phyloP scores from a whole-genome alignment of 2,888 invertebrate species.

The Meloe dianella region DNA sequence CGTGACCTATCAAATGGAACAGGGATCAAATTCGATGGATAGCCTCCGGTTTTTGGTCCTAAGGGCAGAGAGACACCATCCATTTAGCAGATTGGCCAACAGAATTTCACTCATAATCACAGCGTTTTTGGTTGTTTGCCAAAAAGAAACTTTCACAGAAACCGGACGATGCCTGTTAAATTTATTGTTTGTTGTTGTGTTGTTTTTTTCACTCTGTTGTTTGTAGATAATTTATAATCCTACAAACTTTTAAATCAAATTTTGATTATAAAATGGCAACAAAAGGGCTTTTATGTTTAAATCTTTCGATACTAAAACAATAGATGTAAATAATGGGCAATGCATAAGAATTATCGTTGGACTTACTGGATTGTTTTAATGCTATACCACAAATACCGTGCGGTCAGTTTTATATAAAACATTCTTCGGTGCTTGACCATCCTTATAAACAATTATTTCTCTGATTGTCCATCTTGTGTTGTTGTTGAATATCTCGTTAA shows the following conservation, averaged over 20 bases:
- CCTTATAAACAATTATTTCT: slow-evolving; percentile 9
- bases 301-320: neutral
- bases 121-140: slow-evolving; percentile 6
- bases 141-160: neutral
- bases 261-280: neutral
- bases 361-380: slow-evolving; percentile 4
- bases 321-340: neutral
- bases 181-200: neutral
- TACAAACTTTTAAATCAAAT: slow-evolving; percentile 4
- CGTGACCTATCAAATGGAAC: slow-evolving; percentile 11
- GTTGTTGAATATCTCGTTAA: slow-evolving; percentile 33
- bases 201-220: no score
- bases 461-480: slow-evolving; percentile 4
- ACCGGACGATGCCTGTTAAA: neutral
- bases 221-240: neutral
- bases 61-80: neutral
- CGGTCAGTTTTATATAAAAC: slow-evolving; percentile 6
- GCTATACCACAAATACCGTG: neutral
- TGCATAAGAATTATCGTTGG: neutral
- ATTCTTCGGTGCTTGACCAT: neutral
- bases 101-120: neutral
- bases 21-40: neutral
- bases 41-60: neutral
- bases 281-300: neutral
- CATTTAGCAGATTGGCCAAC: slow-evolving; percentile 6